Percentiles rank a stretch among this genome's conserved stretches.
Conservation (phyloP, 2,888 invertebrate genomes). For the Agonopterix subpropinquella region DNA sequence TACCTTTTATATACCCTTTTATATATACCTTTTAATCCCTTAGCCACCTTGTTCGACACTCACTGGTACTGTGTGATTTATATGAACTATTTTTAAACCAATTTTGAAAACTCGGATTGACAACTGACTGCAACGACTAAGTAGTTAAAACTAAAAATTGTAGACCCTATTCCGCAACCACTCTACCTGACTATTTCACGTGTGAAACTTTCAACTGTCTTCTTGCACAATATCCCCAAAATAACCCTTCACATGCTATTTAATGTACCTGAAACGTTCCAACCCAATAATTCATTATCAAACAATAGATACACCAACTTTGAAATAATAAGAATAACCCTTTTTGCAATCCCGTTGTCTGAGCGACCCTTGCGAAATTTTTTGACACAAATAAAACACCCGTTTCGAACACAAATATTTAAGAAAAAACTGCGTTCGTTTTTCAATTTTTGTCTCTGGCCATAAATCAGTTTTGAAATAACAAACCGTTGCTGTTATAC, state of each 20-base stretch:
- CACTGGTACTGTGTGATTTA: too few species aligned
- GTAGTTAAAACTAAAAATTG: conserved; percentile 7
- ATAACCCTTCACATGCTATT: conserved; percentile 68
- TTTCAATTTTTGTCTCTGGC: conserved; percentile 61
- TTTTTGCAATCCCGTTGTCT: conserved; percentile 52
- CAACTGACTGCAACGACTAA: background rate
- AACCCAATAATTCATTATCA: conserved; percentile 73
- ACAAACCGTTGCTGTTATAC: conserved; percentile 53
- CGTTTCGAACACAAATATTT: conserved; percentile 69
- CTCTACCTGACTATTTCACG: conserved; percentile 56
- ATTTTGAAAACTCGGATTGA: too few species aligned
- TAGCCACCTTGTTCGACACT: too few species aligned
- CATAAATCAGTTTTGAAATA: conserved; percentile 69
- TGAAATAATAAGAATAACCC: conserved; percentile 69
- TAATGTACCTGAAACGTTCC: conserved; percentile 73
- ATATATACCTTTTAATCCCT: too few species aligned
- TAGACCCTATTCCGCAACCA: conserved; percentile 6
- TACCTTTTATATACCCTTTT: too few species aligned
- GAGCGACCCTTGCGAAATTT: conserved; percentile 65
- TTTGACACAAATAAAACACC: conserved; percentile 73
- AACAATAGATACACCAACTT: conserved; percentile 68
- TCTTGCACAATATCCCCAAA: conserved; percentile 37
- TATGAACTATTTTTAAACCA: too few species aligned
- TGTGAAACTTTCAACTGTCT: conserved; percentile 63
- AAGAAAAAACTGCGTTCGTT: conserved; percentile 51